phyloP scores from a whole-genome alignment of 2,888 invertebrate species.

The Deilephila porcellus region DNA sequence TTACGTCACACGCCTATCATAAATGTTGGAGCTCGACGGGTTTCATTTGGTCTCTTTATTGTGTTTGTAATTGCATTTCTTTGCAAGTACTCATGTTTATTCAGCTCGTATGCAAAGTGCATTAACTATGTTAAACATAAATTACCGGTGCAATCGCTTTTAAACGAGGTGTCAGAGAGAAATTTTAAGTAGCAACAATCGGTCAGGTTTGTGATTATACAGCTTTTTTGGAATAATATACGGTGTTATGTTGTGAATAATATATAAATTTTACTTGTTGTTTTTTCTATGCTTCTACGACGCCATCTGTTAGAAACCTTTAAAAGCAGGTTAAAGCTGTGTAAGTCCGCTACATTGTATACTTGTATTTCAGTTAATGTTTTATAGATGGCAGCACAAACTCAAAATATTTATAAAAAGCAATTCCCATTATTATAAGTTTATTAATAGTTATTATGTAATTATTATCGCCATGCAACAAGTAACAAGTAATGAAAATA shows the following conservation, averaged over 20 bases:
- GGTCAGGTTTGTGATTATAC: neutral
- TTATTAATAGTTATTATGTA: no score
- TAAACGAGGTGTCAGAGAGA: neutral
- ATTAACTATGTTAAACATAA: neutral
- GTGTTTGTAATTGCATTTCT: conserved; percentile 58
- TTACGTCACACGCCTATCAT: conserved; percentile 56
- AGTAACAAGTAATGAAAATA: no score
- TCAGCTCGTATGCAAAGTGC: neutral
- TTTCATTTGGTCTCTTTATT: conserved; percentile 51
- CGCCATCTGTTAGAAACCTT: conserved; percentile 13
- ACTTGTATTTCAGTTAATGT: neutral
- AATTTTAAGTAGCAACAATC: neutral
- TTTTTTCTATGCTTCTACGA: neutral
- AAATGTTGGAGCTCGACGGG: conserved; percentile 46
- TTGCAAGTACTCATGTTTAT: conserved; percentile 26
- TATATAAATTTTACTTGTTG: neutral
- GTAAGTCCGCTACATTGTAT: neutral
- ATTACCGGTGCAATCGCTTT: neutral
- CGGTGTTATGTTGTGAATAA: neutral
- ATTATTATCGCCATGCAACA: no score
- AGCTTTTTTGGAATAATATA: neutral
- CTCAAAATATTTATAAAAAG: no score
- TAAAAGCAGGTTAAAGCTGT: neutral
- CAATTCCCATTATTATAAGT: no score
- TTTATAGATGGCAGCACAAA: conserved; percentile 7